Evolutionary conservation across 2,113 vertebrate genomes (phyloP).

Genomic region (Takifugu bimaculatus): DNA sequence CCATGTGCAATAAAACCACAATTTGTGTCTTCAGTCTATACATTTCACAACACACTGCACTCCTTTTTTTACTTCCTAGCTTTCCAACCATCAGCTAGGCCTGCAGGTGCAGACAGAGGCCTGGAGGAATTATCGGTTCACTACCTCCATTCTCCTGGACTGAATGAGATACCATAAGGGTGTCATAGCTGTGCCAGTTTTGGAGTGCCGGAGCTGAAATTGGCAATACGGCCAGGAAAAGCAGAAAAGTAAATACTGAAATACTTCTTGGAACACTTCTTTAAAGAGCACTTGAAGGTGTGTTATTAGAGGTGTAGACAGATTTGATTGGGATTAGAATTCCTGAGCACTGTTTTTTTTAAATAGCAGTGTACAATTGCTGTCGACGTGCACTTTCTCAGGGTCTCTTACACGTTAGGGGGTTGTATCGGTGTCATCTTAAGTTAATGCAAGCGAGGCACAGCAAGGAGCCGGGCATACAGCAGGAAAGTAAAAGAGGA

Average conservation of each 20-base stretch:
- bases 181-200: conserved; percentile 57
- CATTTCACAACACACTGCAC: conserved; percentile 17
- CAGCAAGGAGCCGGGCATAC: conserved; percentile 38
- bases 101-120: conserved; percentile 69
- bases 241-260: conserved; percentile 2
- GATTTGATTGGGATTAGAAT: background rate
- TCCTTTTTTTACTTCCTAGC: conserved; percentile 14
- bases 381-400: conserved; percentile 19
- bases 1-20: background rate
- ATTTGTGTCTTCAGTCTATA: conserved; percentile 2
- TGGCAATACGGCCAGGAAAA: conserved; percentile 11
- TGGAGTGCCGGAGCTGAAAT: conserved; percentile 5
- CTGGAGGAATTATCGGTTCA: conserved; percentile 66
- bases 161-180: conserved; percentile 69
- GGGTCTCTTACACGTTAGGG: conserved; percentile 6
- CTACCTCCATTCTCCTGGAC: conserved; percentile 64
- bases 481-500: conserved; percentile 12
- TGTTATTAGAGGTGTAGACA: too few relatives aligned
- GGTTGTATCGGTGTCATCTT: conserved; percentile 33
- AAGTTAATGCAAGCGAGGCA: conserved; percentile 45
- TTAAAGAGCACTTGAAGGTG: too few relatives aligned
- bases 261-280: too few relatives aligned
- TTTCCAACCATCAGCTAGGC: conserved; percentile 39
- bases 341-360: too few relatives aligned
- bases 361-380: background rate